Evolutionary conservation across 1,140 invertebrate genomes (phyloP), one percentile per base, ranked within the genome.

Genomic region (Drosophila setifemur): DNA sequence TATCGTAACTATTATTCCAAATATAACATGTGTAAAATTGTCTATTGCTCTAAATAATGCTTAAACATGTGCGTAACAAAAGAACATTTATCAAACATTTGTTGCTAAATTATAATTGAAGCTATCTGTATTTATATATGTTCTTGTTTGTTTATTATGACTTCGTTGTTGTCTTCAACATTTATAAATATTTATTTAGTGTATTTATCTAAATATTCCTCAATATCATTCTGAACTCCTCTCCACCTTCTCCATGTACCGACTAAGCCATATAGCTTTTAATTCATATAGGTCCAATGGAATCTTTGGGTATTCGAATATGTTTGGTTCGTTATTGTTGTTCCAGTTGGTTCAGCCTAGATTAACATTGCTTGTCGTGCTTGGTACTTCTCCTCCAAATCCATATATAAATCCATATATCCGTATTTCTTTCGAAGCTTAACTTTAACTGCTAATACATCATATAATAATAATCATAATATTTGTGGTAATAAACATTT

Each of bases 41-140:
- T 53, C 81, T 83, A 83, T 82, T 73, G 70, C 45, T 67, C 57
- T 67, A 78, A 83, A 63, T 83, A 79, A 85, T 83, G 70, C 74
- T 75, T 54, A 45, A 72, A 68, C 57, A 75, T 83, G 79, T 83
- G 81, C 79, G 79, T 83, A 85, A 83, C 79, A 63, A 55, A 83
- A 40, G 33, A 48, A 42, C 28, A 35, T 55, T 33, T 28, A 43
- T 69, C 21, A 64, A 53, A 73, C 40, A 81, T 57, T 68, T 50
- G 52, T 53, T 16, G 57, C 49, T 74, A 74, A 60, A 74, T 71
- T 14, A 58, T 40, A 50, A 23, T 54, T 45, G 33, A 64, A 63
- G 55, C 52, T 57, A 31, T 60, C n/a, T n/a, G n/a, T 57, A 33
- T 21, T 29, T 64, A 39, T 58, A 57, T n/a, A n/a, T n/a, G n/a